phyloP scores from a whole-genome alignment of 2,797 vertebrate species.

The Cuculus canorus region DNA sequence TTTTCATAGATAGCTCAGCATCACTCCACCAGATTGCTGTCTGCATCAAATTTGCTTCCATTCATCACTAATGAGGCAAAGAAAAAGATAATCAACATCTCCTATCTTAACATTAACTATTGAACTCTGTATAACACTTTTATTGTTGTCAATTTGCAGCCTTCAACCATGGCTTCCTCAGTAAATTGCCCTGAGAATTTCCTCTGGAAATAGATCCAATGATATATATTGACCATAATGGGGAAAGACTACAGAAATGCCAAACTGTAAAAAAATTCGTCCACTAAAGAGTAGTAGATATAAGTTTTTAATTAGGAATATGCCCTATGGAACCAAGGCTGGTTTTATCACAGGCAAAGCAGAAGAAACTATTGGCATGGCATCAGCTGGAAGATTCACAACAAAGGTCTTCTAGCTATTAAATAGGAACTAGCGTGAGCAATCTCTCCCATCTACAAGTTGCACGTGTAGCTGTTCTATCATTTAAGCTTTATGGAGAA shows the following conservation, averaged over 20 bases:
- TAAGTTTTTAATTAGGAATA: not conserved
- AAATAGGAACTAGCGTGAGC: not conserved
- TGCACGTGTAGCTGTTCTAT: not conserved
- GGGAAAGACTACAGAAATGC: not conserved
- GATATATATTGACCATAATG: not conserved
- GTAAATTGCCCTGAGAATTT: constrained; percentile 3
- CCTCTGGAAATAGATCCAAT: not conserved
- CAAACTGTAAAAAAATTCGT: not conserved
- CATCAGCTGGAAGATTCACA: not conserved
- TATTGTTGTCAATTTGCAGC: constrained; percentile 47
- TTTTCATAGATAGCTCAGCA: constrained; percentile 77
- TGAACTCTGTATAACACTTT: constrained; percentile 56
- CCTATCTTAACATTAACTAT: constrained; percentile 60
- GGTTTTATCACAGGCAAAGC: not conserved
- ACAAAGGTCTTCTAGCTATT: not conserved
- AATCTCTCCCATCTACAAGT: not conserved
- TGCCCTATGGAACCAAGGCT: not conserved
- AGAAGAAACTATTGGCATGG: not conserved
- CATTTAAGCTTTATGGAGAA: not conserved
- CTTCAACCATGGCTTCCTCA: constrained; percentile 20
- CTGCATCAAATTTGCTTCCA: constrained; percentile 76
- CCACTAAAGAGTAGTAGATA: not conserved
- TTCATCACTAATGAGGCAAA: constrained; percentile 80
- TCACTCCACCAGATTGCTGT: constrained; percentile 79
- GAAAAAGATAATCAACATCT: constrained; percentile 77